phyloP scores from a whole-genome alignment of 2,888 invertebrate genomes.

The Thelaira solivaga region DNA sequence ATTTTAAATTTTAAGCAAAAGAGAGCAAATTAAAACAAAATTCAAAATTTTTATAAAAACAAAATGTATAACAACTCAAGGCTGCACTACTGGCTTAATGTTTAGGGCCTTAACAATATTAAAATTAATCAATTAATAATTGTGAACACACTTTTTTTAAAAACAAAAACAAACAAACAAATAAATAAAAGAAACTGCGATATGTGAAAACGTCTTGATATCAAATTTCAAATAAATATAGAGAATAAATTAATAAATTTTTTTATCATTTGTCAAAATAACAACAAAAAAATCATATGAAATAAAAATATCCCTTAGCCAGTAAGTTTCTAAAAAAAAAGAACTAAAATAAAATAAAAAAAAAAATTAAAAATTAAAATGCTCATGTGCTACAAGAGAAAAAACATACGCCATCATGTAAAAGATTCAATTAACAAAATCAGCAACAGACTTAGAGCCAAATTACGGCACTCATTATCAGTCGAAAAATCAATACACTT shows the following conservation, averaged over 20 bases:
- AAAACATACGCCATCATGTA: no score
- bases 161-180: slow-evolving; percentile 26
- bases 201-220: slow-evolving; percentile 63
- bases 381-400: no score
- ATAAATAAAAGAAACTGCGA: slow-evolving; percentile 56
- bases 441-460: no score
- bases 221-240: slow-evolving; percentile 59
- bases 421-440: no score
- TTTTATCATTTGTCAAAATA: no score
- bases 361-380: background rate
- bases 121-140: slow-evolving; percentile 49
- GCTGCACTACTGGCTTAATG: slow-evolving; percentile 61
- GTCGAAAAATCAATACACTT: no score
- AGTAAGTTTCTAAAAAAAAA: slow-evolving; percentile 42
- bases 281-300: background rate
- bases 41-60: slow-evolving; percentile 49
- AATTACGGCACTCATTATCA: no score
- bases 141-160: slow-evolving; percentile 45
- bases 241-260: no score
- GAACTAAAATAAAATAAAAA: background rate
- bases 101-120: slow-evolving; percentile 47
- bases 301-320: slow-evolving; percentile 48
- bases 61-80: slow-evolving; percentile 55
- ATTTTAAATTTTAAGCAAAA: slow-evolving; percentile 43
- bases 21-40: slow-evolving; percentile 32